These are phyloP conservation scores for Coregonus ussuriensis DNA, from an alignment of 2,797 vertebrate genomes.

Conservation along the genomic window DNA sequence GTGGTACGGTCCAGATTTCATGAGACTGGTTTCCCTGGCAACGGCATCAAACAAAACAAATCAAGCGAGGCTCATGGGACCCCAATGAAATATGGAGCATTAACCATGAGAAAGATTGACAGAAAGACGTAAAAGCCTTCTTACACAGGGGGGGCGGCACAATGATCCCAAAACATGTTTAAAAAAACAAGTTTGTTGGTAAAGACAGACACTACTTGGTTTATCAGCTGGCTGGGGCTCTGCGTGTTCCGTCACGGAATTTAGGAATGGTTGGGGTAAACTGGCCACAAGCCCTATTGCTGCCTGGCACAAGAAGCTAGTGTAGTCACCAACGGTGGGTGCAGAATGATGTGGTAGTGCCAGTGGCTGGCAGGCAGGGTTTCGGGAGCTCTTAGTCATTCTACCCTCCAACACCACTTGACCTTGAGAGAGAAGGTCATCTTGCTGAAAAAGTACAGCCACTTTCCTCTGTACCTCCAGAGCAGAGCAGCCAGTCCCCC, in stretches of 20 bases:
- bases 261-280: too few species aligned
- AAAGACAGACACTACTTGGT: too few species aligned
- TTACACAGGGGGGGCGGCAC: background rate
- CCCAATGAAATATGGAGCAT: slow-evolving; percentile 26
- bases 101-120: slow-evolving; percentile 15
- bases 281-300: too few species aligned
- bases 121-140: slow-evolving; percentile 20
- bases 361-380: slow-evolving; percentile 5
- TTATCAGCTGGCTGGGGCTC: too few species aligned
- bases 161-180: too few species aligned
- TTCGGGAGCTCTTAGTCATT: slow-evolving; percentile 15
- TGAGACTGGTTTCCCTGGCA: slow-evolving; percentile 17
- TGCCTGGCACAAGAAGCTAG: background rate
- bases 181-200: too few species aligned
- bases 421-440: slow-evolving; percentile 30
- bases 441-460: slow-evolving; percentile 10
- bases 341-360: slow-evolving; percentile 11
- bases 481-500: slow-evolving; percentile 18
- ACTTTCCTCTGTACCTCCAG: slow-evolving; percentile 12
- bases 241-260: too few species aligned
- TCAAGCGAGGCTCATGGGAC: slow-evolving; percentile 30
- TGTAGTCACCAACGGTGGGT: slow-evolving; percentile 10
- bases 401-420: slow-evolving; percentile 31
- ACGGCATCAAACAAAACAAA: slow-evolving; percentile 25
- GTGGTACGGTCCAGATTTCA: slow-evolving; percentile 14